Conservation (phyloP, 2,113 vertebrate species). For the Salminus brasiliensis region DNA sequence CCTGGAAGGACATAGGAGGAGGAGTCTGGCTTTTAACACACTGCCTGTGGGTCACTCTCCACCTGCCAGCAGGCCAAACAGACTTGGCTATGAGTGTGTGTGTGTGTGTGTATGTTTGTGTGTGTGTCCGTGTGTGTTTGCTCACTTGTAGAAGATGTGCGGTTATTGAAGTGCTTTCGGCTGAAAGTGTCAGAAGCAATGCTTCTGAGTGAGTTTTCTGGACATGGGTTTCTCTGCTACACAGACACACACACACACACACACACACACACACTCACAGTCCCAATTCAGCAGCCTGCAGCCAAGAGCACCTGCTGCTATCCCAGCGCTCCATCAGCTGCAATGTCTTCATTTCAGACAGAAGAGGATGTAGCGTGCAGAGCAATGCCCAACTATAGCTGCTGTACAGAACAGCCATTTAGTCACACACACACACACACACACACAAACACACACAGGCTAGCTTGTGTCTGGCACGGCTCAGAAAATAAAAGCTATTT, state of each 20-base stretch:
- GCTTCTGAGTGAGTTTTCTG: neutral
- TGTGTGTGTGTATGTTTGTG: slow-evolving; percentile 30
- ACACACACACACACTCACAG: slow-evolving; percentile 56
- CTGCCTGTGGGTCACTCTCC: slow-evolving; percentile 52
- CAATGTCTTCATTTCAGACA: slow-evolving; percentile 37
- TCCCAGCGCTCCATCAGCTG: slow-evolving; percentile 38
- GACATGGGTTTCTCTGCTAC: neutral
- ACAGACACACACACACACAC: slow-evolving; percentile 16
- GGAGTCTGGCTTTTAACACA: slow-evolving; percentile 65
- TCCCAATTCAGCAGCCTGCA: slow-evolving; percentile 27
- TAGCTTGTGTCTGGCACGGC: slow-evolving; percentile 32
- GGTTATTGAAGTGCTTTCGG: slow-evolving; percentile 13
- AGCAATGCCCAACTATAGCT: neutral
- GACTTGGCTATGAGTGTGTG: slow-evolving; percentile 11
- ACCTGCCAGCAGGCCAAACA: slow-evolving; percentile 60
- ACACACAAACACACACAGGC: neutral
- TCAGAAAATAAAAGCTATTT: slow-evolving; percentile 77
- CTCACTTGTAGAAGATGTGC: neutral
- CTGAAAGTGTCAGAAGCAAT: neutral
- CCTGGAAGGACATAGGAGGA: too few relatives aligned
- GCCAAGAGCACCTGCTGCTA: slow-evolving; percentile 38
- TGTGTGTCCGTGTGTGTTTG: slow-evolving; percentile 6
- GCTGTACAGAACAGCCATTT: slow-evolving; percentile 14
- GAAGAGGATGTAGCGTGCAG: slow-evolving; percentile 10
- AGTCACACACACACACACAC: slow-evolving; percentile 42